A percentile compares a stretch with the other conserved stretches of the same genome.
These are phyloP conservation scores for Drosophila sechellia DNA, from an alignment of 1,140 invertebrate species.

Conservation along the genomic window DNA sequence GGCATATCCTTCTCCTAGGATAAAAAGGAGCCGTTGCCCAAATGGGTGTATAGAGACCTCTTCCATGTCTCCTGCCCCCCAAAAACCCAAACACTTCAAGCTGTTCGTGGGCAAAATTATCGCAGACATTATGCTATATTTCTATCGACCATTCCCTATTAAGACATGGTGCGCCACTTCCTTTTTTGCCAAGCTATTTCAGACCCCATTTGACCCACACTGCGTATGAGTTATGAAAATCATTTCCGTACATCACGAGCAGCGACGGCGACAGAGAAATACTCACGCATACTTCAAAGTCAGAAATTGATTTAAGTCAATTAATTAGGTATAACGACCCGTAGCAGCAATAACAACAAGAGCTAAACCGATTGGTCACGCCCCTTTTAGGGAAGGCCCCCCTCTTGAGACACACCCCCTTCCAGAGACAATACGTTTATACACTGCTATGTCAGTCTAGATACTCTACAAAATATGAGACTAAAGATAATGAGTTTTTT, in stretches of 20 bases:
- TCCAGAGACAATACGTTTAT: constrained; percentile 12
- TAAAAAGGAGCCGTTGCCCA: constrained; percentile 17
- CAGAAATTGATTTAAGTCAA: constrained; percentile 82
- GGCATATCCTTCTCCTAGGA: not conserved
- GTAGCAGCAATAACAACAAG: constrained; percentile 50
- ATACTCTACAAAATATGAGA: too few relatives aligned
- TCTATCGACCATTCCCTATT: not conserved
- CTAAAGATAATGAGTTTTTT: too few relatives aligned
- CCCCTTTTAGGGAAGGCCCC: not conserved
- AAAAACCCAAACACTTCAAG: not conserved
- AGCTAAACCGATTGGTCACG: constrained; percentile 13
- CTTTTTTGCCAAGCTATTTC: constrained; percentile 2
- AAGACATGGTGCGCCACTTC: not conserved
- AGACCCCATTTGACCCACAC: constrained; percentile 26
- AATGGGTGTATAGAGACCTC: constrained; percentile 14
- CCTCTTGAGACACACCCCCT: not conserved
- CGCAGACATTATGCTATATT: not conserved
- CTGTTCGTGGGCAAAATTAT: not conserved
- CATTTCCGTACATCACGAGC: constrained; percentile 51
- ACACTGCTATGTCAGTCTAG: not conserved
- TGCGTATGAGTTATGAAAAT: constrained; percentile 75
- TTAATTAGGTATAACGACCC: constrained; percentile 76
- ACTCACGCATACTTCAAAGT: constrained; percentile 76
- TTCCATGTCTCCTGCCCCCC: too few relatives aligned
- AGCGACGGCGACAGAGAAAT: constrained; percentile 59